Percentiles rank a stretch among this genome's conserved stretches.
Evolutionary conservation across 2,888 invertebrate species (phyloP).

Genomic region (Nemotelus pantherinus): DNA sequence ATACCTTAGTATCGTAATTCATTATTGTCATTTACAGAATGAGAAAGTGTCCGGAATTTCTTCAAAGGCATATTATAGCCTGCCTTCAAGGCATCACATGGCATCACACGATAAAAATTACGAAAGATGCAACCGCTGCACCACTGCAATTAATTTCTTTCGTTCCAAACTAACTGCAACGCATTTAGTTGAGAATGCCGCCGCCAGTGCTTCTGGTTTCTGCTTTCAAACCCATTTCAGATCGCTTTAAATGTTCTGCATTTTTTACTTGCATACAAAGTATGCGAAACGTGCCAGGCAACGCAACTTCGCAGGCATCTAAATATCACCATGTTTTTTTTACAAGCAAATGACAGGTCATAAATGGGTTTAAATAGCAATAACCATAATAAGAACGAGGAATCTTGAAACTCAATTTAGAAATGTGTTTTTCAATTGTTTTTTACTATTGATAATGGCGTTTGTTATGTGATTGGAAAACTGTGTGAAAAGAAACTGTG

Average conservation of each 20-base stretch:
- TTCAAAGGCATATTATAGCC: not conserved
- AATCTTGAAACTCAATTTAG: too few relatives aligned
- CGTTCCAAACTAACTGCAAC: constrained; percentile 11
- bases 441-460: too few relatives aligned
- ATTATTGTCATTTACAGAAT: constrained; percentile 26
- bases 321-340: not conserved
- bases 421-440: too few relatives aligned
- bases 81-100: not conserved
- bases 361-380: too few relatives aligned
- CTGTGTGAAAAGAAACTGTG: too few relatives aligned
- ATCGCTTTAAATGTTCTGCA: constrained; percentile 11
- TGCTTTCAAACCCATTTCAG: constrained; percentile 17
- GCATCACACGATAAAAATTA: constrained; percentile 1
- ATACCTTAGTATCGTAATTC: constrained; percentile 10
- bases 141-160: constrained; percentile 23
- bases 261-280: not conserved
- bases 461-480: too few relatives aligned
- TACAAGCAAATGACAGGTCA: too few relatives aligned
- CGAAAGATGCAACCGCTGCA: constrained; percentile 20
- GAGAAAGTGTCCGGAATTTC: constrained; percentile 28
- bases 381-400: too few relatives aligned
- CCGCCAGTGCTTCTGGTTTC: constrained; percentile 11
- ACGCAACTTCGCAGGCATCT: not conserved
- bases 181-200: constrained; percentile 18
- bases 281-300: not conserved